Evolutionary conservation across 2,888 invertebrate genomes (phyloP).

Genomic region (Stenodema calcarata): DNA sequence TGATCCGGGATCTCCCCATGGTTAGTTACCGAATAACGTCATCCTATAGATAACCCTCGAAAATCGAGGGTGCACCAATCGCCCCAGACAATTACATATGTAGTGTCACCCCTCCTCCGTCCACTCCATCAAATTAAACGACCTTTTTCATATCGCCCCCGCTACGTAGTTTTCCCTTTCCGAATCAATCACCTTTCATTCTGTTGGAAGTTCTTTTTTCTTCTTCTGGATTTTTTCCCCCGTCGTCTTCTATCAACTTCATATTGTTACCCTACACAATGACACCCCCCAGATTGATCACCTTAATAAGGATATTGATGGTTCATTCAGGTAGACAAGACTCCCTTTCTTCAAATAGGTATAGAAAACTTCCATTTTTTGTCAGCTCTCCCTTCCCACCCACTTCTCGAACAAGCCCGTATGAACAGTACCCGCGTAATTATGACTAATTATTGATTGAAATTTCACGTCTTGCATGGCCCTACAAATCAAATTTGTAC

Average conservation of each 20-base stretch:
- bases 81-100: conserved; percentile 5
- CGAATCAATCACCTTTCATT: conserved; percentile 26
- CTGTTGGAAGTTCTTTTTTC: background rate
- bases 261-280: conserved; percentile 40
- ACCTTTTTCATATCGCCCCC: background rate
- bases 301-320: conserved; percentile 49
- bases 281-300: conserved; percentile 46
- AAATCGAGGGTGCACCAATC: background rate
- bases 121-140: background rate
- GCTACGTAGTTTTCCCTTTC: background rate
- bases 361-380: background rate
- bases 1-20: no score
- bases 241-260: background rate
- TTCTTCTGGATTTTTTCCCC: background rate
- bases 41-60: background rate
- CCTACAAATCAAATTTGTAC: background rate
- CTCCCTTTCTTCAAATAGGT: background rate
- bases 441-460: conserved; percentile 38
- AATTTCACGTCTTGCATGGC: background rate
- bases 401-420: background rate
- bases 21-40: background rate
- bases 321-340: conserved; percentile 31
- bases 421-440: conserved; percentile 32
- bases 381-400: background rate
- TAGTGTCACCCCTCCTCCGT: conserved; percentile 12